These are phyloP conservation scores for Morpho deidamia DNA, from an alignment of 2,888 invertebrate species.

Conservation along the genomic window DNA sequence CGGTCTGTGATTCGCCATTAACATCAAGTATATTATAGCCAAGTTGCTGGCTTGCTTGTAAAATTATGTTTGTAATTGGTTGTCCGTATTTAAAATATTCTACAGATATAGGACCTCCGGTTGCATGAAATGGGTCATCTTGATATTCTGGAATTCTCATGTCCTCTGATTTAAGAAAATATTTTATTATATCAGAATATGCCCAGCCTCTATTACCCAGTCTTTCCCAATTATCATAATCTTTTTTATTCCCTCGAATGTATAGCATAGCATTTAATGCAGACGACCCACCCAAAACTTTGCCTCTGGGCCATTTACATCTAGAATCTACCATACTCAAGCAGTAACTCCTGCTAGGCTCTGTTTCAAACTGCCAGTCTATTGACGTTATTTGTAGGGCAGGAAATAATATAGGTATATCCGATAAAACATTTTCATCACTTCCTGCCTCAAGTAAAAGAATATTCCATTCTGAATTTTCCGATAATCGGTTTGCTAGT, in stretches of 20 bases:
- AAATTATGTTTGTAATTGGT: constrained; percentile 82
- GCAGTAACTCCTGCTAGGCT: constrained; percentile 83
- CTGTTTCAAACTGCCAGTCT: constrained; percentile 91
- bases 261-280: constrained; percentile 95
- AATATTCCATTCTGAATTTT: constrained; percentile 84
- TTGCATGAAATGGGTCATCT: constrained; percentile 81
- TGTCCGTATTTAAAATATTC: constrained; percentile 85
- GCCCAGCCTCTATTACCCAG: constrained; percentile 89
- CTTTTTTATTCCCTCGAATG: constrained; percentile 88
- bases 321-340: constrained; percentile 80
- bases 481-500: constrained; percentile 86
- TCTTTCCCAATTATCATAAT: constrained; percentile 91
- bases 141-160: constrained; percentile 81
- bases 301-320: constrained; percentile 89
- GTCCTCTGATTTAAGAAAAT: constrained; percentile 89
- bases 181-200: constrained; percentile 84
- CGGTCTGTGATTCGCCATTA: constrained; percentile 88
- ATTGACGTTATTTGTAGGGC: constrained; percentile 84
- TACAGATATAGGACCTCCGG: constrained; percentile 84
- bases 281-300: constrained; percentile 88
- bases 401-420: constrained; percentile 85
- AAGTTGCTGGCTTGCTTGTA: constrained; percentile 83
- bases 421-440: constrained; percentile 84
- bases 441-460: constrained; percentile 89
- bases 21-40: constrained; percentile 85